Evolutionary conservation across 2,888 invertebrate genomes (phyloP).

Genomic region (Coecobrya sp.): DNA sequence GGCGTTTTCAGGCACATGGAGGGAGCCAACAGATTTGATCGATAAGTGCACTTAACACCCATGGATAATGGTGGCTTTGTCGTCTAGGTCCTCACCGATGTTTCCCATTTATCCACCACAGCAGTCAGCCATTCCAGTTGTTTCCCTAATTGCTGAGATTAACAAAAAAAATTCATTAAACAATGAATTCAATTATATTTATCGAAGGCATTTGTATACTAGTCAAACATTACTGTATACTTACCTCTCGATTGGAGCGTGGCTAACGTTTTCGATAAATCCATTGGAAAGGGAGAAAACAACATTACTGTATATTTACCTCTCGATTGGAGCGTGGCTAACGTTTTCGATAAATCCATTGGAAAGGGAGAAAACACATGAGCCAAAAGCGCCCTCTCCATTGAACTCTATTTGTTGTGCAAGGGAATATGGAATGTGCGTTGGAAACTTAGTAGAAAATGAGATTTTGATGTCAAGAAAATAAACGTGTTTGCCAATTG

Average conservation of each 20-base stretch:
- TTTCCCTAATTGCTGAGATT: background rate
- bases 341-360: slow-evolving; percentile 12
- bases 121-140: slow-evolving; percentile 14
- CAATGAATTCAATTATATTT: background rate
- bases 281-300: slow-evolving; percentile 58
- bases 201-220: too few relatives aligned
- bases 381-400: slow-evolving; percentile 63
- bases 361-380: slow-evolving; percentile 61
- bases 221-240: too few relatives aligned
- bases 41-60: slow-evolving; percentile 62
- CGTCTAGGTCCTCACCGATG: background rate
- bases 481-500: slow-evolving; percentile 59
- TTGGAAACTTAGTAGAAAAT: slow-evolving; percentile 71
- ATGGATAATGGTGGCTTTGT: background rate
- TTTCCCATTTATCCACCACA: background rate
- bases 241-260: slow-evolving; percentile 50
- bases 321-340: slow-evolving; percentile 36
- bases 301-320: too few relatives aligned
- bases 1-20: slow-evolving; percentile 73
- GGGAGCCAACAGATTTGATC: slow-evolving; percentile 33
- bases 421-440: slow-evolving; percentile 80
- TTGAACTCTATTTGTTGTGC: slow-evolving; percentile 73
- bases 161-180: background rate
- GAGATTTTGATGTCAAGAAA: slow-evolving; percentile 56
- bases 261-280: slow-evolving; percentile 1